Evolutionary conservation across 2,888 invertebrate genomes (phyloP).

Genomic region (Ophioninae sp.): DNA sequence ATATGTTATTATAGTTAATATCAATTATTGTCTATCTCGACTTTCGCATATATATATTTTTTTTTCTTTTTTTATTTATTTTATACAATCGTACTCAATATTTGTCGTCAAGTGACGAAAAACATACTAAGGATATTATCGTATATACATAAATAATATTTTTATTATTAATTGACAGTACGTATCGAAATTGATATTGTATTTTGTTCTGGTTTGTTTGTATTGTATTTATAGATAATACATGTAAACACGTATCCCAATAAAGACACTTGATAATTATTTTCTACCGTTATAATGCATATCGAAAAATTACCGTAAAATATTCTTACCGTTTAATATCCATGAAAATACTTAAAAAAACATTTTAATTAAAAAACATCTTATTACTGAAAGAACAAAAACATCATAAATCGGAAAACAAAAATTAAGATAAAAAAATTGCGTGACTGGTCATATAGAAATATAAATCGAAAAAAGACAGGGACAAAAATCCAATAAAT

Average conservation of each 20-base stretch:
- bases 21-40: conserved; percentile 28
- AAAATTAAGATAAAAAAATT: too few species aligned
- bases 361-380: neutral
- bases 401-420: neutral
- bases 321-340: neutral
- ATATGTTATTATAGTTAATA: conserved; percentile 48
- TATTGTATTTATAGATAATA: too few species aligned
- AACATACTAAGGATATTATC: neutral
- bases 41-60: neutral
- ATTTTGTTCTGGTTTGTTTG: too few species aligned
- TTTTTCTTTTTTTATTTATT: too few species aligned
- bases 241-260: too few species aligned
- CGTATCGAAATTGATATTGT: neutral
- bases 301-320: neutral
- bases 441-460: too few species aligned
- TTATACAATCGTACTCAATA: neutral
- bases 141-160: neutral
- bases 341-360: neutral
- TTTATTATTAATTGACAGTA: neutral
- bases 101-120: neutral
- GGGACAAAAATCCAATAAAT: too few species aligned
- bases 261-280: neutral
- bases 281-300: neutral
- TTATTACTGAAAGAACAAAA: neutral
- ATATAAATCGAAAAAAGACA: too few species aligned